Conservation (phyloP, 2,113 vertebrate species). For the Cinclus mexicanus region DNA sequence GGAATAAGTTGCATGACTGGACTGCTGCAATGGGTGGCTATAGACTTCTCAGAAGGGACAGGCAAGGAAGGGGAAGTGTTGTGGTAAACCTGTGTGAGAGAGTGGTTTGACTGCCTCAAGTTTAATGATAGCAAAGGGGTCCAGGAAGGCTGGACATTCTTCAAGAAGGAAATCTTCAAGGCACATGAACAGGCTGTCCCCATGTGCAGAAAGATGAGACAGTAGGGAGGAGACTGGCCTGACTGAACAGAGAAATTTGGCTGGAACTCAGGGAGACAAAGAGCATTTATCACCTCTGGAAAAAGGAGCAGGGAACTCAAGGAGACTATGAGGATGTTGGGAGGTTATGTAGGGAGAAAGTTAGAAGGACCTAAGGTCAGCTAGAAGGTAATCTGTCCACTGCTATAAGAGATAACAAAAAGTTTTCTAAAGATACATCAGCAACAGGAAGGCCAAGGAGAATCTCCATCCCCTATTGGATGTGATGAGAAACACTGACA, state of each 20-base stretch:
- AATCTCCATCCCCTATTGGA: neutral
- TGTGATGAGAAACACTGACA: neutral
- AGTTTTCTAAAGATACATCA: neutral
- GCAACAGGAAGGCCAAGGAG: neutral
- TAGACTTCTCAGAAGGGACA: neutral
- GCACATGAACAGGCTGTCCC: neutral
- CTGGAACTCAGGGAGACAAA: neutral
- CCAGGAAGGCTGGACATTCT: neutral
- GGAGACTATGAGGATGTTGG: neutral
- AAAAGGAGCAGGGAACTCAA: neutral
- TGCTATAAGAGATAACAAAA: neutral
- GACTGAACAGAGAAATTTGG: neutral
- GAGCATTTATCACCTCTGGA: neutral
- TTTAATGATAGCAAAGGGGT: neutral
- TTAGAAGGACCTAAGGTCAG: neutral
- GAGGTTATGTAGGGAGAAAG: neutral
- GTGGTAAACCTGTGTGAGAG: neutral
- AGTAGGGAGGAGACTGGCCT: neutral
- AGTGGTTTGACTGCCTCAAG: neutral
- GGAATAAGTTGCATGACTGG: neutral
- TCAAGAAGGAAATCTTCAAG: neutral
- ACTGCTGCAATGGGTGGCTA: neutral
- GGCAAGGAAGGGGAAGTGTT: neutral
- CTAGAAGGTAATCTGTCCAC: neutral
- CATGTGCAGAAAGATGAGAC: fast-evolving